Base-by-base conservation (phyloP, 2,888 invertebrate species). In the Lasioglossum figueresi region DNA sequence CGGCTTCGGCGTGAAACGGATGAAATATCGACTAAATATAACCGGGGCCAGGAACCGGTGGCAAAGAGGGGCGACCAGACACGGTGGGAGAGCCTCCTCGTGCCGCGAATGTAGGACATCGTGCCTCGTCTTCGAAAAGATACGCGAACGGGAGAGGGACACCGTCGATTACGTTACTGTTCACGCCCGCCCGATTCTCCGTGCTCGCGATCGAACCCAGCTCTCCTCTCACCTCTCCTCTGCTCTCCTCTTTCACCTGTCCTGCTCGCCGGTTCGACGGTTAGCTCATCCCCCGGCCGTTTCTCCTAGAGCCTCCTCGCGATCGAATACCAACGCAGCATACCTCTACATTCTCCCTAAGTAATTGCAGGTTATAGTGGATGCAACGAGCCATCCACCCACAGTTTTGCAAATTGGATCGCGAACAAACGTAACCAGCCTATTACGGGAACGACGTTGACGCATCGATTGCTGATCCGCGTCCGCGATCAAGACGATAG, bases 1-100 rank as follows among this genome's bases (percentile, higher is more conserved):
- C 92, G 91, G 91, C 91, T 93, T 89, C 90, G 91, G 84, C 89
- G 91, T 88, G 89, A 92, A 93, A 91, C 91, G 92, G 88, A 92
- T 92, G 93, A 92, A 92, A 93, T 93, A 92, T 93, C 90, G 92
- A 91, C 93, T 93, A 93, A 93, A 93, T 93, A 93, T 93, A 93
- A 92, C 91, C 90, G 88, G 89, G 91, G 92, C 89, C 92, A 91
- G 89, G 89, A 91, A 91, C 91, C 86, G 82, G 85, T 82, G 88
- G 87, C 80, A 88, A 89, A 87, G 91, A 89, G 89, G 88, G 88
- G 89, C 86, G 81, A 85, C 88, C 82, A 84, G 85, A 84, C 84
- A 76, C 90, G 86, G 88, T 85, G 88, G 88, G 88, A 90, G 88
- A 68, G 66, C 37, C 66, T 68, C 89, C 91, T 91, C 91, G 91